phyloP scores from a whole-genome alignment of 2,797 vertebrate species.

The Syngnathus rostellatus region DNA sequence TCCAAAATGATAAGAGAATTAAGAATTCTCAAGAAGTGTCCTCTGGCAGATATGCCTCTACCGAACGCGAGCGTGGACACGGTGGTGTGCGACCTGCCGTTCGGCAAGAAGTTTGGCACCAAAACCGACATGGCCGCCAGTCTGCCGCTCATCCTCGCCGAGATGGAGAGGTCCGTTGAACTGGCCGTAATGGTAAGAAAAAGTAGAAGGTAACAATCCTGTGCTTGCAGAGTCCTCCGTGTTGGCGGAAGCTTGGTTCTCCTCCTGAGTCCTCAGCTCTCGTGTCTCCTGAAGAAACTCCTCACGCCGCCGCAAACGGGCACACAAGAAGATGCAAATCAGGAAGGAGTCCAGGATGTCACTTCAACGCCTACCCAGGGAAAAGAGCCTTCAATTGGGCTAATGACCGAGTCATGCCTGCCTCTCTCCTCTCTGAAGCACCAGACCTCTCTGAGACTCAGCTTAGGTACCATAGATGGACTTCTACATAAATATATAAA shows the following conservation, averaged over 20 bases:
- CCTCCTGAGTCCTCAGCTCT: constrained; percentile 78
- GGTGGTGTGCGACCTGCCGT: constrained; percentile 85
- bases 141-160: constrained; percentile 71
- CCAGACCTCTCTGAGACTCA: constrained; percentile 65
- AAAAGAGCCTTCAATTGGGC: constrained; percentile 13
- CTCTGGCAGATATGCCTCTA: constrained; percentile 72
- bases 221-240: constrained; percentile 71
- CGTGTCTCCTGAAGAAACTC: constrained; percentile 47
- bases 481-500: constrained; percentile 83
- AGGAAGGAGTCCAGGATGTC: constrained; percentile 48
- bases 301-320: constrained; percentile 21
- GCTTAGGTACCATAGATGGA: constrained; percentile 81
- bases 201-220: background rate
- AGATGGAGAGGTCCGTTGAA: constrained; percentile 78
- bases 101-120: constrained; percentile 87
- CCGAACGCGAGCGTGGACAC: constrained; percentile 71
- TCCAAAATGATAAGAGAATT: background rate
- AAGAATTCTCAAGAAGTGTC: background rate
- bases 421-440: constrained; percentile 58
- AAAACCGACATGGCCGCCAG: constrained; percentile 61
- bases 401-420: background rate
- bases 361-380: constrained; percentile 8
- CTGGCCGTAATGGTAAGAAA: background rate
- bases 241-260: constrained; percentile 74
- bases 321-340: constrained; percentile 13